These are phyloP conservation scores for Galleria mellonella DNA, from an alignment of 1,140 invertebrate genomes.

Conservation along the genomic window DNA sequence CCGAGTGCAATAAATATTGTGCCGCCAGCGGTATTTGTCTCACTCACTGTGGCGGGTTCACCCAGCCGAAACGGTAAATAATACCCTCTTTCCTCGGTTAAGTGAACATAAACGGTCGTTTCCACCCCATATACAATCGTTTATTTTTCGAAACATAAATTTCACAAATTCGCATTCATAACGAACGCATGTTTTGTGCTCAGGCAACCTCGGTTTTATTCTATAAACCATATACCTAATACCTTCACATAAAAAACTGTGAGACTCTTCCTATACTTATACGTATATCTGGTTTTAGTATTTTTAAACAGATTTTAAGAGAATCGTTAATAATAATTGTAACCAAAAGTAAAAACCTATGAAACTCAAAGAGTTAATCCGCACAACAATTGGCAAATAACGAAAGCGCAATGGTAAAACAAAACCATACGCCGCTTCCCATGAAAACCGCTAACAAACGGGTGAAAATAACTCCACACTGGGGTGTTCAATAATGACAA, in stretches of 20 bases:
- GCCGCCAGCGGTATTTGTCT: conserved; percentile 67
- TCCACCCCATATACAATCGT: conserved; percentile 72
- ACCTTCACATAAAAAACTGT: background rate
- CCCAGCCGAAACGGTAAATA: conserved; percentile 71
- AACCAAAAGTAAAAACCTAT: background rate
- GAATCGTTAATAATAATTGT: too few species aligned
- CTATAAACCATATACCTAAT: background rate
- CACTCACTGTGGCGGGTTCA: conserved; percentile 66
- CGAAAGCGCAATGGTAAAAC: background rate
- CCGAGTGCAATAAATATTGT: conserved; percentile 70
- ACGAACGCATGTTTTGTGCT: conserved; percentile 39
- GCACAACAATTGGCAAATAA: background rate
- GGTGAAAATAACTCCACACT: conserved; percentile 57
- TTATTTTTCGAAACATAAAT: conserved; percentile 72
- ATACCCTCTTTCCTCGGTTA: conserved; percentile 73
- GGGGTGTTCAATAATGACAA: conserved; percentile 75
- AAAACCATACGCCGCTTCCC: conserved; percentile 25
- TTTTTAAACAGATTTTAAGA: too few species aligned
- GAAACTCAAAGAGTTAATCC: background rate
- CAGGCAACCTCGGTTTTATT: conserved; percentile 21
- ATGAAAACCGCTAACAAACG: conserved; percentile 44
- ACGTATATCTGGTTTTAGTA: too few species aligned
- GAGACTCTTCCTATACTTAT: too few species aligned
- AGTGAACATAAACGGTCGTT: conserved; percentile 73
- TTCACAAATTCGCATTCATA: conserved; percentile 47